Evolutionary conservation across 2,113 vertebrate species (phyloP).

Genomic region (Mormoops blainvillei): DNA sequence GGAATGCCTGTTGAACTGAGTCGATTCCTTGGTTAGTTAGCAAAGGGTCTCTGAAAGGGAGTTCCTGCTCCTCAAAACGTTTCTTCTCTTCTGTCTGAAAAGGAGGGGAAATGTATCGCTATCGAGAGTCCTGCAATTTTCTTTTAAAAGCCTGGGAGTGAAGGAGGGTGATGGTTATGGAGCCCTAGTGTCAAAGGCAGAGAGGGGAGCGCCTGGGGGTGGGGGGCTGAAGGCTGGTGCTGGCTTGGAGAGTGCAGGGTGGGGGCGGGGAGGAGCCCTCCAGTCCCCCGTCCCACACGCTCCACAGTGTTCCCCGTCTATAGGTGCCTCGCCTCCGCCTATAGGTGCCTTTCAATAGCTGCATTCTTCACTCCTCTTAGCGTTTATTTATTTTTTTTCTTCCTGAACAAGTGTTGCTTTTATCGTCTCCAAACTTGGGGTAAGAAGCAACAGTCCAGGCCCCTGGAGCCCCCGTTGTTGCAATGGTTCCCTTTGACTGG

Average conservation of each 20-base stretch:
- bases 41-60: not conserved
- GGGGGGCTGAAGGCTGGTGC: accelerated
- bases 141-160: not conserved
- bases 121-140: not conserved
- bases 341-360: not conserved
- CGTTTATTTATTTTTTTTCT: not conserved
- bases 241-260: accelerated
- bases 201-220: not conserved
- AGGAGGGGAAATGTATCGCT: not conserved
- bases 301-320: too few relatives aligned
- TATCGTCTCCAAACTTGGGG: not conserved
- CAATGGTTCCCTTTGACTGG: not conserved
- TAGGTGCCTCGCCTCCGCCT: not conserved
- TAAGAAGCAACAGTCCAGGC: not conserved
- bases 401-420: not conserved
- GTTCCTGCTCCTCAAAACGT: not conserved
- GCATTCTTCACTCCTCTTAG: not conserved
- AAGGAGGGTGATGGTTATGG: not conserved
- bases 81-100: not conserved
- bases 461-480: not conserved
- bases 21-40: not conserved
- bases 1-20: not conserved
- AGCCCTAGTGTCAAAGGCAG: not conserved
- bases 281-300: not conserved
- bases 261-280: not conserved